Evolutionary conservation across 2,888 invertebrate species (phyloP), one percentile per base, ranked within the genome.

Genomic region (Nipponacmea schrenckii): DNA sequence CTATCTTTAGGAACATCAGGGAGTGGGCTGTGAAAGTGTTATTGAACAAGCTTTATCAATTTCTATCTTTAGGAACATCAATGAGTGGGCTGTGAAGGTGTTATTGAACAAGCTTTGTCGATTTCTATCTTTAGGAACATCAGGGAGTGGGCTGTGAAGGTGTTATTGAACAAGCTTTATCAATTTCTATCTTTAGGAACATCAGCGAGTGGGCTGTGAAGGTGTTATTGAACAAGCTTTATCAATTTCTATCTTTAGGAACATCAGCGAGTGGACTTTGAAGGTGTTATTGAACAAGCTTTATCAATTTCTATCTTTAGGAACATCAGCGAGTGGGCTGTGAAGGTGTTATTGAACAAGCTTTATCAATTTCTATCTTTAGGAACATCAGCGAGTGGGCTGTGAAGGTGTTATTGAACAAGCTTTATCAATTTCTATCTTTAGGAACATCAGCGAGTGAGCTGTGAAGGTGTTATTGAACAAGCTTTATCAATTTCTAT

Each of bases 401-500:
- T 88, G 88, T 77, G 85, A 85, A 67, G 77, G 84, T 69, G 83
- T 85, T 82, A 83, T 86, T 44, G 87, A 87, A 70, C 85, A 86
- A 71, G 84, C 85, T 0, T 72, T 85, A 48, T 80, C 84, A 20
- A 84, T 85, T 44, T 82, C 83, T 10, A 84, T 24, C 71, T 74
- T 48, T 80, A 87, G 84, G 86, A 87, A 62, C 85, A 85, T 71
- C 82, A 81, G 72, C 78, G 78, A 67, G 81, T 82, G 39, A 81
- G 81, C 65, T 88, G 88, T 77, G 85, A 85, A 67, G 77, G 84
- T 69, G 83, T 85, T 82, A 83, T 86, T 44, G 87, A 87, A 70
- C 85, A 86, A 71, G 84, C 85, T 0, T 72, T 85, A 48, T 80
- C 84, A 20, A 84, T 85, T 44, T 82, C 83, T 10, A 84, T 24